These are phyloP conservation scores for Stichodactyla mertensii DNA, from an alignment of 64 coral and sea anemone genomes.

Conservation along the genomic window DNA sequence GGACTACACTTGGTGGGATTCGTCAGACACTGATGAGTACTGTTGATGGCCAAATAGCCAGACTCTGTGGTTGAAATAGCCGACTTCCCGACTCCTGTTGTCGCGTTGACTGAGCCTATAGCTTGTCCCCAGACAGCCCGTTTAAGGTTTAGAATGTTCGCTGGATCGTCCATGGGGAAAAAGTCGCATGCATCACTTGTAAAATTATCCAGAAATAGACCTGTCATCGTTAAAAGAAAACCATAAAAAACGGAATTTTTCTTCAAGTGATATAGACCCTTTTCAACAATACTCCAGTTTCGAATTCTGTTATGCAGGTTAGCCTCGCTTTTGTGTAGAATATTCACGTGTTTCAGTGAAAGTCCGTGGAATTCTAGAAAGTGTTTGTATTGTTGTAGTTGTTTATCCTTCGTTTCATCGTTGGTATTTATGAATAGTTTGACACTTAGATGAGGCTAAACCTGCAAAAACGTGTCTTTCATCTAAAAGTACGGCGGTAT, in stretches of 20 bases:
- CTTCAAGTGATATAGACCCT: no score
- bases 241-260: neutral
- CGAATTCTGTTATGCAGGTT: no score
- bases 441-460: no score
- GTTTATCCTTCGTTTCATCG: no score
- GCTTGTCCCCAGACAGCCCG: neutral
- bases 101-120: neutral
- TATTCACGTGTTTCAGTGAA: no score
- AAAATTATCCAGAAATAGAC: constrained; percentile 11
- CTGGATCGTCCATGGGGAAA: neutral
- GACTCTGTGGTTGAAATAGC: neutral
- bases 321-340: no score
- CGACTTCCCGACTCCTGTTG: neutral
- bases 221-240: neutral
- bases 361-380: no score
- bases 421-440: no score
- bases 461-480: no score
- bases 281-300: no score
- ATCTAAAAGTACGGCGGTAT: no score
- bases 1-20: neutral
- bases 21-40: neutral
- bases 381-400: no score
- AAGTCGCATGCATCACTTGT: neutral
- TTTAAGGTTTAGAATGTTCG: constrained; percentile 10
- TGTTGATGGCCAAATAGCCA: neutral